phyloP scores from a whole-genome alignment of 1,140 invertebrate genomes.

The Bombus superbus region DNA sequence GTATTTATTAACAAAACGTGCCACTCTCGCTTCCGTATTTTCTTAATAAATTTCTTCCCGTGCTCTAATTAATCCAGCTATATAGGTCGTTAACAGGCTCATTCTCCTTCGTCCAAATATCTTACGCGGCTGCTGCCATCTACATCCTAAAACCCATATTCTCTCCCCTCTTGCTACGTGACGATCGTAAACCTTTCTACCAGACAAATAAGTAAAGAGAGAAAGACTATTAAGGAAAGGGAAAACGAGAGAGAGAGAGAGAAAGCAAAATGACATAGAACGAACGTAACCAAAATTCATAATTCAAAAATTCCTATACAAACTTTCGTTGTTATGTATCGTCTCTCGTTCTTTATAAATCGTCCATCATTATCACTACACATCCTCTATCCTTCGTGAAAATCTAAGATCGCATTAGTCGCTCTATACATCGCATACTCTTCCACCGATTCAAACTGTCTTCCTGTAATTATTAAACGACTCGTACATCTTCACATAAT shows the following conservation, averaged over 20 bases:
- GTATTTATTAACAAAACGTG: conserved; percentile 4
- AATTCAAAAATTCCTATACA: neutral
- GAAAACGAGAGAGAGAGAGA: too few species aligned
- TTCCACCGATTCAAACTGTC: neutral
- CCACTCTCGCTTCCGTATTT: neutral
- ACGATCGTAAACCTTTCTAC: too few species aligned
- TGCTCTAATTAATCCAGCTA: too few species aligned
- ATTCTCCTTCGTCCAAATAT: neutral
- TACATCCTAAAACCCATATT: neutral
- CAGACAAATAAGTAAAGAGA: too few species aligned
- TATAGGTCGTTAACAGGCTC: neutral
- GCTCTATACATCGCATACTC: neutral
- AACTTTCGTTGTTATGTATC: neutral
- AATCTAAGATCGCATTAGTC: neutral
- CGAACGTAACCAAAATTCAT: fast-evolving
- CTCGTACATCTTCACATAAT: neutral
- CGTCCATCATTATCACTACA: neutral
- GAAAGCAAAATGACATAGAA: too few species aligned
- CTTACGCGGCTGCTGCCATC: neutral
- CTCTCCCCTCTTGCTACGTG: neutral
- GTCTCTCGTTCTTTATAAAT: neutral
- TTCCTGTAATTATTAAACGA: neutral
- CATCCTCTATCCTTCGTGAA: neutral
- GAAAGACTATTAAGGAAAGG: too few species aligned
- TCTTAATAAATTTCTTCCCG: neutral